Conservation (phyloP, 2,888 invertebrate species). For the Diaphora mendica region DNA sequence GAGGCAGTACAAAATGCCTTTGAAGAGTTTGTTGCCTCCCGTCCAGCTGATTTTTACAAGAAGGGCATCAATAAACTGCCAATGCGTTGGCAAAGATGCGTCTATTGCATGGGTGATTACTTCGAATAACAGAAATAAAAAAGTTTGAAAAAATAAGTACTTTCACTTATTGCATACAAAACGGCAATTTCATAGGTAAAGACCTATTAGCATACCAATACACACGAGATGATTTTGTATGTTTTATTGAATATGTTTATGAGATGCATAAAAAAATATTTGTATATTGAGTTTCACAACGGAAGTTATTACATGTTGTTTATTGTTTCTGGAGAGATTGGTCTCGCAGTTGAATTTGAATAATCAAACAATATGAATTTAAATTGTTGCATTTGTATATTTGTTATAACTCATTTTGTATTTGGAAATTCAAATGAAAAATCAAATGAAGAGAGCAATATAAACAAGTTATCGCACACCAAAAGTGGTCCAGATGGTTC, state of each 20-base stretch:
- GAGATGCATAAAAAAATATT: not conserved
- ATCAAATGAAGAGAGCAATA: not conserved
- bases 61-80: too few relatives aligned
- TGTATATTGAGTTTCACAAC: not conserved
- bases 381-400: not conserved
- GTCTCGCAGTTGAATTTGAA: not conserved
- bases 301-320: not conserved
- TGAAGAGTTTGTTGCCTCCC: too few relatives aligned
- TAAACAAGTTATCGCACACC: not conserved
- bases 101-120: too few relatives aligned
- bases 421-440: not conserved
- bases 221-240: too few relatives aligned
- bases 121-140: too few relatives aligned
- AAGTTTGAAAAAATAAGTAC: too few relatives aligned
- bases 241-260: conserved; percentile 7
- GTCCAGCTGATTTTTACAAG: too few relatives aligned
- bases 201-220: too few relatives aligned
- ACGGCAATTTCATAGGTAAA: too few relatives aligned
- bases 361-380: conserved; percentile 1
- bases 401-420: not conserved
- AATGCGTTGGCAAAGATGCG: too few relatives aligned
- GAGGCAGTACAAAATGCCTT: too few relatives aligned
- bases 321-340: not conserved
- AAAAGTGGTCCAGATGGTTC: not conserved
- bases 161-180: too few relatives aligned